These are phyloP conservation scores for Podiceps cristatus DNA, from an alignment of 2,113 vertebrate genomes.

Conservation along the genomic window DNA sequence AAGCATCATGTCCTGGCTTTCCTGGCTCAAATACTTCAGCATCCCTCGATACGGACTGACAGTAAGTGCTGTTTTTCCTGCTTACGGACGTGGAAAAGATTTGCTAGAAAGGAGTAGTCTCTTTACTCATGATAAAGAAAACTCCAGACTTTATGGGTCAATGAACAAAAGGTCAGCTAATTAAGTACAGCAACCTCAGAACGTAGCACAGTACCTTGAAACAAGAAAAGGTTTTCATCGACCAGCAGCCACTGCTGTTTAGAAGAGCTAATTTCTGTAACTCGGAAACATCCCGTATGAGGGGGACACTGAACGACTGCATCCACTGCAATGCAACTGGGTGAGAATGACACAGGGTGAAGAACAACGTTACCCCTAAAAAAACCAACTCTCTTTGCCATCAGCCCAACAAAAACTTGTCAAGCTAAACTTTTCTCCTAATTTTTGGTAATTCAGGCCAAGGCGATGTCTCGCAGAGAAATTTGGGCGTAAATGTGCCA, in stretches of 20 bases:
- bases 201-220: neutral
- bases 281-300: neutral
- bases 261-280: neutral
- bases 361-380: neutral
- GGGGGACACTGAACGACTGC: neutral
- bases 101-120: neutral
- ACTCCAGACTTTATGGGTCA: neutral
- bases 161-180: neutral
- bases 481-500: neutral
- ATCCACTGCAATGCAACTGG: neutral
- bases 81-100: neutral
- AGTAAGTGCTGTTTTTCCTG: constrained; percentile 75
- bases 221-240: neutral
- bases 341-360: neutral
- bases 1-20: constrained; percentile 81
- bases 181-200: neutral
- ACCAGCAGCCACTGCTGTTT: neutral
- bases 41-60: constrained; percentile 87
- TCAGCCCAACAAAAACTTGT: neutral
- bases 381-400: neutral
- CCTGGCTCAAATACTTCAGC: constrained; percentile 91
- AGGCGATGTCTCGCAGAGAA: neutral
- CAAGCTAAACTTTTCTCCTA: neutral
- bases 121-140: neutral
- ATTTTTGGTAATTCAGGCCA: neutral